These are phyloP conservation scores for Erythrocercus mccallii DNA, from an alignment of 2,113 vertebrate species.

Conservation along the genomic window DNA sequence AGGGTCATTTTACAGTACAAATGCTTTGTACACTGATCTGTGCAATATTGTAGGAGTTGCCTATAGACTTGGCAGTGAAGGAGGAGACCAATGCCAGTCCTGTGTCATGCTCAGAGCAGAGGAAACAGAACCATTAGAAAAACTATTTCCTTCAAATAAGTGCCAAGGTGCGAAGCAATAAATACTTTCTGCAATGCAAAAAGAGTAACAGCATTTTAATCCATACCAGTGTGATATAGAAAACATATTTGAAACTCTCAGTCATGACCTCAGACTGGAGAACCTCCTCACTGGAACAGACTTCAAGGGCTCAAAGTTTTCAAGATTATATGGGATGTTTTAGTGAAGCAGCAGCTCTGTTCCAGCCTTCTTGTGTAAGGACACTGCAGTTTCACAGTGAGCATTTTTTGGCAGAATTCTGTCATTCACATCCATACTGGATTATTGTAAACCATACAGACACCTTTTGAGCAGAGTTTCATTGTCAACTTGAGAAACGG, in stretches of 20 bases:
- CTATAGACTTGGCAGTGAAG: neutral
- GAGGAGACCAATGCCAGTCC: neutral
- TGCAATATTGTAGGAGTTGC: neutral
- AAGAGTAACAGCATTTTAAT: neutral
- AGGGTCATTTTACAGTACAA: neutral
- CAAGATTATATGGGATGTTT: neutral
- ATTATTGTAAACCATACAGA: neutral
- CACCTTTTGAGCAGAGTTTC: neutral
- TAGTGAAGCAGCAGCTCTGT: neutral
- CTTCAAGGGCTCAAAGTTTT: neutral
- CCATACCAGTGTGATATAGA: neutral
- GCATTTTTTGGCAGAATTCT: neutral
- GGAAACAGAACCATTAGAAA: neutral
- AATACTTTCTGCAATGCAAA: neutral
- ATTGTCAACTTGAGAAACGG: neutral
- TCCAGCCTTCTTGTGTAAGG: neutral
- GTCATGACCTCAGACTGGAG: neutral
- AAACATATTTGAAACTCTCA: neutral
- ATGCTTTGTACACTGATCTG: neutral
- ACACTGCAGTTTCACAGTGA: fast-evolving
- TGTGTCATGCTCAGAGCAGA: neutral
- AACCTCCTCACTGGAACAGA: neutral
- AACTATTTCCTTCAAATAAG: neutral
- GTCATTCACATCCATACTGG: neutral
- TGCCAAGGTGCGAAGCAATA: neutral